Evolutionary conservation across 1,140 invertebrate species (phyloP).

Genomic region (Bombus breviceps): DNA sequence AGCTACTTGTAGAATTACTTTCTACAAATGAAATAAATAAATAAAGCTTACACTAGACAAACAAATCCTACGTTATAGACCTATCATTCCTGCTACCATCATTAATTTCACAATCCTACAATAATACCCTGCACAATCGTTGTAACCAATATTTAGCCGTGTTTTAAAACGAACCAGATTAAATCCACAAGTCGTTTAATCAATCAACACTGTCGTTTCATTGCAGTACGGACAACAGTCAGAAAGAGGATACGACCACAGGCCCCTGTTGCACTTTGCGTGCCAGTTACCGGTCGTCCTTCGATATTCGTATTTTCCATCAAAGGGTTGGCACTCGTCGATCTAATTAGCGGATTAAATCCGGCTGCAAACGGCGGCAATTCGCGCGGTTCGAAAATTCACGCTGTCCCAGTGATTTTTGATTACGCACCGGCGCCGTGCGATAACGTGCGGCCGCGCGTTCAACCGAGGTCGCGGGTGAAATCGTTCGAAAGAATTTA

Average conservation of each 20-base stretch:
- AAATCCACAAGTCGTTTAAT: conserved; percentile 30
- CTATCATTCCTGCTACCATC: too few relatives aligned
- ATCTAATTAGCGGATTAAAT: conserved; percentile 67
- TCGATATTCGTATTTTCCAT: conserved; percentile 49
- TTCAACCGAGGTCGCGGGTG: conserved; percentile 44
- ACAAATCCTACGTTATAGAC: too few relatives aligned
- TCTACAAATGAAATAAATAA: too few relatives aligned
- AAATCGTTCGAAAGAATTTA: conserved; percentile 70
- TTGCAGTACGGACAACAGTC: neutral
- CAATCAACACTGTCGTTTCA: neutral
- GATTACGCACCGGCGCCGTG: conserved; percentile 53
- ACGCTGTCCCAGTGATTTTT: conserved; percentile 59
- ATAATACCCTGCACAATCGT: neutral
- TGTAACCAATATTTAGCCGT: neutral
- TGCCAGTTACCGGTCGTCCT: conserved; percentile 12
- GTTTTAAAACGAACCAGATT: neutral
- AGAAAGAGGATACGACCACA: neutral
- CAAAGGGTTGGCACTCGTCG: conserved; percentile 52
- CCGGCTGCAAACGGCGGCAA: conserved; percentile 36
- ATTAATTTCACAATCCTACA: too few relatives aligned
- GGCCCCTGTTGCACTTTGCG: conserved; percentile 14
- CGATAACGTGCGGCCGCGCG: conserved; percentile 55
- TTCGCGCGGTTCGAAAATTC: conserved; percentile 51
- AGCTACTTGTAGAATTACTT: too few relatives aligned
- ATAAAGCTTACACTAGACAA: too few relatives aligned